Evolutionary conservation across 2,113 vertebrate genomes (phyloP), one percentile per base, ranked within the genome.

Genomic region (Spea bombifrons): DNA sequence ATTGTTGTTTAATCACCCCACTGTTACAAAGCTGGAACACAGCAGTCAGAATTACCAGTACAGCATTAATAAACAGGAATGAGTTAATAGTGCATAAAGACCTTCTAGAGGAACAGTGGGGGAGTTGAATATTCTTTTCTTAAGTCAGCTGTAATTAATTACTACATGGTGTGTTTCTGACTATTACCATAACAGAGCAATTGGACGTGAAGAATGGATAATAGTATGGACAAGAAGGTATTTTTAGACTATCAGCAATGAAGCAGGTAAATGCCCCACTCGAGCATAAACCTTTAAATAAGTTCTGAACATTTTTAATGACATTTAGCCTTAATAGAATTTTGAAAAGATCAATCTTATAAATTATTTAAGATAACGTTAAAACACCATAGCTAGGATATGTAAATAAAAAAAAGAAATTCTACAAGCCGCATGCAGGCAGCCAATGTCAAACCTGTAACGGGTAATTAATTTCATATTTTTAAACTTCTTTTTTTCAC

Each of bases 81-180:
- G 96, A 97, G 96, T 98, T 99, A 98, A 98, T 96, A 96, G 96
- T 89, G 95, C 96, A 97, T 96, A 97, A 96, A 96, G 93, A 96
- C 93, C 93, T 97, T 96, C 94, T 91, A 95, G 94, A 93, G 92
- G 92, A 94, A 95, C 92, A 92, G 92, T 94, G 92, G 94, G 94
- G 94, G 94, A 94, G 94, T 93, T 90, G 94, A 95, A 94, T 94
- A 95, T 94, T 94, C 92, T 92, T 96, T 96, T 98, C 96, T 96
- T 96, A 97, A 98, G 95, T 98, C 97, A 97, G 95, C 95, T 96
- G 97, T 97, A 96, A 98, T 96, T 99, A 98, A 99, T 98, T 97
- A 96, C 93, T 94, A 94, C 96, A 95, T 96, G 95, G 96, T 95
- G 95, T 91, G 97, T 93, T 92, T 94, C 94, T 94, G 88, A 95